A percentile compares a stretch with the other conserved stretches of the same genome.
Evolutionary conservation across 2,797 vertebrate genomes (phyloP).

Genomic region (Acanthis flammea): DNA sequence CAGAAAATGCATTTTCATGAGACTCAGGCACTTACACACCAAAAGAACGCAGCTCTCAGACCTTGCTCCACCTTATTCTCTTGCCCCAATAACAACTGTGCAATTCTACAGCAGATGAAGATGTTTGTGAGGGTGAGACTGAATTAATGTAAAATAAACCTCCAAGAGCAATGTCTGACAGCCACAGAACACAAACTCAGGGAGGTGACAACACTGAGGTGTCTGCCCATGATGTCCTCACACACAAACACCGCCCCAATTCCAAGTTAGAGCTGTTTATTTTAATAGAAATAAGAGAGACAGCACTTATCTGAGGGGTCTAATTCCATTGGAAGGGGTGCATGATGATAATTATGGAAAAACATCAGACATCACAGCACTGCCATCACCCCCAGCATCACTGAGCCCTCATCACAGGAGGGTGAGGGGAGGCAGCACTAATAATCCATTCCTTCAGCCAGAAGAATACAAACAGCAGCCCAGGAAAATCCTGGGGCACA

Average conservation of each 20-base stretch:
- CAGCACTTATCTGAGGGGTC: neutral
- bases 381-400: neutral
- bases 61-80: neutral
- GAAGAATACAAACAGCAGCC: neutral
- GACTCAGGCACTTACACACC: neutral
- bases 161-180: neutral
- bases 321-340: neutral
- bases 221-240: neutral
- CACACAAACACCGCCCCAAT: neutral
- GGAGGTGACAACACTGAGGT: fast-evolving
- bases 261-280: neutral
- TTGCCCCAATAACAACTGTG: neutral
- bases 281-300: neutral
- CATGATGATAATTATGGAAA: neutral
- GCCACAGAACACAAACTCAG: neutral
- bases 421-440: neutral
- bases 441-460: neutral
- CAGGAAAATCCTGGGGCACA: neutral
- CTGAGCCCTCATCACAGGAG: neutral
- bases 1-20: neutral
- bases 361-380: neutral
- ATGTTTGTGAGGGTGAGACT: neutral
- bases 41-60: neutral
- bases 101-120: neutral
- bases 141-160: neutral